Evolutionary conservation across 2,888 invertebrate genomes (phyloP).

Genomic region (Anarsia innoxiella): DNA sequence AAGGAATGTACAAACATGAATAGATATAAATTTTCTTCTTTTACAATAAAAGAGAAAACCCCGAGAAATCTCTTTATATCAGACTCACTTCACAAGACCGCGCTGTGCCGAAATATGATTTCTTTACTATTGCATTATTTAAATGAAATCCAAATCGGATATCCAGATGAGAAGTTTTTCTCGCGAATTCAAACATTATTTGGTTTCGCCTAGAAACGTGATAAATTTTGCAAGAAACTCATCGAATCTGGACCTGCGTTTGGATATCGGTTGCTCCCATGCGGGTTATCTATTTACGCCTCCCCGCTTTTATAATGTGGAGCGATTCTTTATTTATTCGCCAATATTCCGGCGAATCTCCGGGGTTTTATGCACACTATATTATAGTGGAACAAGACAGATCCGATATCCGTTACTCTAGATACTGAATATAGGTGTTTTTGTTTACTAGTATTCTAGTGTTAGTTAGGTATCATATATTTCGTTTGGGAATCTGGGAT

Average conservation of each 20-base stretch:
- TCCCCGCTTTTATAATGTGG: conserved; percentile 12
- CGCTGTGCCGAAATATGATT: conserved; percentile 1
- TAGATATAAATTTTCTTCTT: no score
- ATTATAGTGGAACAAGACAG: conserved; percentile 3
- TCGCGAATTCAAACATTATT: conserved; percentile 6
- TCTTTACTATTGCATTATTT: conserved; percentile 7
- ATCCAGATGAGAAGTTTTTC: conserved; percentile 5
- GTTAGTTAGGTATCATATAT: no score
- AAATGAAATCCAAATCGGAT: conserved; percentile 7
- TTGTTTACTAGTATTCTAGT: no score
- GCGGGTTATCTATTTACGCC: conserved; percentile 16
- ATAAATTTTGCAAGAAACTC: conserved; percentile 12
- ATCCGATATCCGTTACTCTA: no score
- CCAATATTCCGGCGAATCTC: conserved; percentile 9
- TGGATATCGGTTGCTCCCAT: conserved; percentile 6
- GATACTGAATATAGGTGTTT: no score
- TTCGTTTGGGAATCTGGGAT: no score
- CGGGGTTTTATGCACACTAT: conserved; percentile 2
- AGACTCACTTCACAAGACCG: no score
- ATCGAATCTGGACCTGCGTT: conserved; percentile 12
- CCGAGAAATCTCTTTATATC: no score
- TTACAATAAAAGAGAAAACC: no score
- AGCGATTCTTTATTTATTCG: conserved; percentile 14
- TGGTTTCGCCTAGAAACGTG: conserved; percentile 7
- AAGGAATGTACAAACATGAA: no score